Evolutionary conservation across 2,113 vertebrate species (phyloP).

Genomic region (Indicator indicator): DNA sequence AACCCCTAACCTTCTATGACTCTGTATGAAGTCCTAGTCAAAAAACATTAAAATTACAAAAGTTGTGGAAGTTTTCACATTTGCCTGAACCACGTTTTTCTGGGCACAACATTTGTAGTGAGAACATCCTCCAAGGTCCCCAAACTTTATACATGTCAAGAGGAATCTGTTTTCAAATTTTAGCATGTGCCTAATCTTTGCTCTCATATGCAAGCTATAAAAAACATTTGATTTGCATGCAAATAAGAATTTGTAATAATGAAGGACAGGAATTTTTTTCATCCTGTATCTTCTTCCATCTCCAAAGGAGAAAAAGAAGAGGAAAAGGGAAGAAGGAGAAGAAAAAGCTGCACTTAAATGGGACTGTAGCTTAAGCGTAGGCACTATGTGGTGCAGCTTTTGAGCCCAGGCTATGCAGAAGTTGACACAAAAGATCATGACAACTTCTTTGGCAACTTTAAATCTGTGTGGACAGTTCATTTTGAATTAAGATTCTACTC

Average conservation of each 20-base stretch:
- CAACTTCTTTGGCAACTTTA: neutral
- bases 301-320: neutral
- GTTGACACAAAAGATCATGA: neutral
- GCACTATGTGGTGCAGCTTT: neutral
- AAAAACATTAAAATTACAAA: neutral
- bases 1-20: no score
- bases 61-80: neutral
- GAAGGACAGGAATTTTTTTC: neutral
- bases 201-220: neutral
- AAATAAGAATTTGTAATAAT: neutral
- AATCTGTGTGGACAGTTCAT: neutral
- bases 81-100: neutral
- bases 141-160: neutral
- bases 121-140: neutral
- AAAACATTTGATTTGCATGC: neutral
- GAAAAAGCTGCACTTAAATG: neutral
- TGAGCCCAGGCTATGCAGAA: neutral
- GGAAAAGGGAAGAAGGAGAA: neutral
- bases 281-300: neutral
- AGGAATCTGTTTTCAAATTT: neutral
- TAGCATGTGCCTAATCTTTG: neutral
- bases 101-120: neutral
- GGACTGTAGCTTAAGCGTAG: neutral
- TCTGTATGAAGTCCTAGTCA: neutral
- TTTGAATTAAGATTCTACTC: neutral